phyloP scores from a whole-genome alignment of 2,797 vertebrate species.

The Clarias pachynema region DNA sequence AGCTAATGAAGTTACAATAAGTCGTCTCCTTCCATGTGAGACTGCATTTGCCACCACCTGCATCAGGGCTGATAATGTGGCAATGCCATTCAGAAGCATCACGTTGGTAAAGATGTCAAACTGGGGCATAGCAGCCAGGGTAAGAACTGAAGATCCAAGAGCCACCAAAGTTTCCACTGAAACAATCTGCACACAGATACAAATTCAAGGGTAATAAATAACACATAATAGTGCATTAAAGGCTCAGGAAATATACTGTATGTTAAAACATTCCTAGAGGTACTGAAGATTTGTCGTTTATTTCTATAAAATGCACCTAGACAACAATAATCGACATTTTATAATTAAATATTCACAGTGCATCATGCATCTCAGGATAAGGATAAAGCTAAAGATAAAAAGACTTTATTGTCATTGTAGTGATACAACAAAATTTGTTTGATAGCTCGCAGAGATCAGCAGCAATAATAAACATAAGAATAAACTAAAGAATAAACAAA shows the following conservation, averaged over 20 bases:
- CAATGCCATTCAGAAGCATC: constrained; percentile 67
- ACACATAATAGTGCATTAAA: not conserved
- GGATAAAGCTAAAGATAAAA: too few relatives aligned
- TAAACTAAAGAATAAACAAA: too few relatives aligned
- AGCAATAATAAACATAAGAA: too few relatives aligned
- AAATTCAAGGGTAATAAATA: not conserved
- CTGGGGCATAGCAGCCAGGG: constrained; percentile 69
- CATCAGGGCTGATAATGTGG: constrained; percentile 63
- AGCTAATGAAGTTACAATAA: constrained; percentile 19
- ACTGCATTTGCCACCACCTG: constrained; percentile 46
- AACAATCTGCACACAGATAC: constrained; percentile 61
- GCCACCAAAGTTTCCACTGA: constrained; percentile 67
- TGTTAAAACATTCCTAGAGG: not conserved
- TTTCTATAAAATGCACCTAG: too few relatives aligned
- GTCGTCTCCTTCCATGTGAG: constrained; percentile 13
- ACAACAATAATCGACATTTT: too few relatives aligned
- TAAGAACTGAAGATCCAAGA: constrained; percentile 67
- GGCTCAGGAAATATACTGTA: not conserved
- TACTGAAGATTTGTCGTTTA: too few relatives aligned
- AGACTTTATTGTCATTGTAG: too few relatives aligned
- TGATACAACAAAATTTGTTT: too few relatives aligned
- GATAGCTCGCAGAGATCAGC: too few relatives aligned
- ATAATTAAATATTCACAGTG: too few relatives aligned
- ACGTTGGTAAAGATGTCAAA: constrained; percentile 74
- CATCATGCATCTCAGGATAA: too few relatives aligned